These are phyloP conservation scores for Struthidea cinerea DNA, from an alignment of 2,113 vertebrate species.

Conservation along the genomic window DNA sequence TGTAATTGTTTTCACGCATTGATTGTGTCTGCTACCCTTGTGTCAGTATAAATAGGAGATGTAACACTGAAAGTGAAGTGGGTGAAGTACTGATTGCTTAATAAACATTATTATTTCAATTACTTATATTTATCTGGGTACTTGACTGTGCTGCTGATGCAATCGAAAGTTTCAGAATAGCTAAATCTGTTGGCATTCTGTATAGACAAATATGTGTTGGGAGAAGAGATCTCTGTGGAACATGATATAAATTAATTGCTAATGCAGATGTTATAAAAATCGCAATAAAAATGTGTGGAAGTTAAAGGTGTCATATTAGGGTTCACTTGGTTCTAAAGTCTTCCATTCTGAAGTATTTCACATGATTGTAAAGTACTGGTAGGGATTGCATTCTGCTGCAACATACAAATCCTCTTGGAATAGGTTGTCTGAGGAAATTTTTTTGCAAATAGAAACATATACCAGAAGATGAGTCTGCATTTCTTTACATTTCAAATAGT, in stretches of 20 bases:
- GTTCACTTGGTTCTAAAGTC: neutral
- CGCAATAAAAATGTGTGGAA: rapidly evolving
- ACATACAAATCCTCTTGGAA: neutral
- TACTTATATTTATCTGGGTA: neutral
- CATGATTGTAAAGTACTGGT: neutral
- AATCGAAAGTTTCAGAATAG: neutral
- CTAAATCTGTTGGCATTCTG: neutral
- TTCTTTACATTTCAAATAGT: neutral
- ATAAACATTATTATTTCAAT: neutral
- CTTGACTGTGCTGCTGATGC: neutral
- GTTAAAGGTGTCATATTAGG: neutral
- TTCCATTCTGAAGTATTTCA: neutral
- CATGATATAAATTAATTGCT: neutral
- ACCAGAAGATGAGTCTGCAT: neutral
- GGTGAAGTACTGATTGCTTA: neutral
- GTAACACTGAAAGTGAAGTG: neutral
- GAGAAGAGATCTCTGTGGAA: neutral
- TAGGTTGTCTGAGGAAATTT: neutral
- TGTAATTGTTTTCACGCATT: neutral
- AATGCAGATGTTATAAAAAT: neutral
- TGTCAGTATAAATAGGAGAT: neutral
- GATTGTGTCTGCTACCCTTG: neutral
- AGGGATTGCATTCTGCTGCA: neutral
- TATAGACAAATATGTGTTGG: neutral
- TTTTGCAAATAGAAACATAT: neutral